A percentile compares a stretch with the other conserved stretches of the same genome.
Evolutionary conservation across 2,797 vertebrate species (phyloP).

Genomic region (Micromesistius poutassou): DNA sequence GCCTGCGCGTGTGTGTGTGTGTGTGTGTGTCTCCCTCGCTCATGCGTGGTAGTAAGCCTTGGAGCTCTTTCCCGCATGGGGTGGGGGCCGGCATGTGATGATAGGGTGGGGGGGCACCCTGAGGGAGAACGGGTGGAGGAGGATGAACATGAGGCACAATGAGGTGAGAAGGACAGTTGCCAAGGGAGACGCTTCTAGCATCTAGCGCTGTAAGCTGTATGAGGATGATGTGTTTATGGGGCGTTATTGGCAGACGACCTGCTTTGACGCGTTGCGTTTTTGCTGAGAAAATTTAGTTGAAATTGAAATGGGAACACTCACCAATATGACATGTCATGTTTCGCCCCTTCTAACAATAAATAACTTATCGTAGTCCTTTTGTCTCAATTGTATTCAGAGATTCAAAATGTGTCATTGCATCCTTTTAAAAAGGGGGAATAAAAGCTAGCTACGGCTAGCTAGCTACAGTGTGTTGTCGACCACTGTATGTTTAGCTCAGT

Average conservation of each 20-base stretch:
- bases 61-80: slow-evolving; percentile 67
- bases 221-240: background rate
- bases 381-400: background rate
- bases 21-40: background rate
- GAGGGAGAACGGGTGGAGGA: slow-evolving; percentile 54
- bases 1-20: background rate
- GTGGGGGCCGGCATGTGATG: slow-evolving; percentile 55
- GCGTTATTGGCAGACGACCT: no score
- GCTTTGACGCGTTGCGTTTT: background rate
- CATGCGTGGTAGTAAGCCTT: slow-evolving; percentile 58
- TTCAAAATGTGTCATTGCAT: background rate
- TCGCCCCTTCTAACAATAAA: no score
- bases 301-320: no score
- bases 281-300: no score
- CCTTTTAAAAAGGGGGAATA: background rate
- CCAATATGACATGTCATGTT: no score
- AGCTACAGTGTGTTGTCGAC: background rate
- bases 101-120: slow-evolving; percentile 69
- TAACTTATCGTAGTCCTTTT: no score
- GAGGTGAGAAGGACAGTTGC: background rate
- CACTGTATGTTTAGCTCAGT: no score
- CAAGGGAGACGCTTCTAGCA: background rate
- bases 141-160: background rate
- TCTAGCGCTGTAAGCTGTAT: background rate
- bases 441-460: background rate